These are phyloP conservation scores for Periophthalmus magnuspinnatus DNA, from an alignment of 2,797 vertebrate genomes.

Conservation along the genomic window DNA sequence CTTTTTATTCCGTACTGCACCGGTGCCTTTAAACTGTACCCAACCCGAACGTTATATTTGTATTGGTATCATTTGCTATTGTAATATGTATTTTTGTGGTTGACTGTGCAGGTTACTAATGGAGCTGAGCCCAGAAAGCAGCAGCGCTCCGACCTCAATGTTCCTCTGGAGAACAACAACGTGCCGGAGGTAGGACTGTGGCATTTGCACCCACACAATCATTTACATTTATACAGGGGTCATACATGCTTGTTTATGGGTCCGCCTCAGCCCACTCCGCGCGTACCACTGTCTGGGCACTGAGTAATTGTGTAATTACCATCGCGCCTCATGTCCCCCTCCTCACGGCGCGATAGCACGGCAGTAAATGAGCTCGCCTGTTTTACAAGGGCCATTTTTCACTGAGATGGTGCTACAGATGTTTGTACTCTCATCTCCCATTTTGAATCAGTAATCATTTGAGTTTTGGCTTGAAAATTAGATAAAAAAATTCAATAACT, in stretches of 20 bases:
- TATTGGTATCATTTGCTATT: background rate
- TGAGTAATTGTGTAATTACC: conserved; percentile 63
- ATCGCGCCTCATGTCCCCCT: conserved; percentile 53
- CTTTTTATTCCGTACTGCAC: background rate
- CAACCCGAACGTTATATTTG: background rate
- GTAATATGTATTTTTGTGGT: conserved; percentile 28
- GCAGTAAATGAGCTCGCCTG: conserved; percentile 46
- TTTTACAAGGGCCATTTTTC: conserved; percentile 64
- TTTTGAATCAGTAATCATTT: conserved; percentile 27
- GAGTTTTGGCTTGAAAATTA: conserved; percentile 20
- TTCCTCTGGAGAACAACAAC: conserved; percentile 94
- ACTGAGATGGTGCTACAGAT: conserved; percentile 24
- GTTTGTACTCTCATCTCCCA: conserved; percentile 28
- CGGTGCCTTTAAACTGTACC: too few relatives aligned
- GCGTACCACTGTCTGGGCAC: conserved; percentile 25
- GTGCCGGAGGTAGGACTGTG: conserved; percentile 82
- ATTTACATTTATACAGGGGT: conserved; percentile 21
- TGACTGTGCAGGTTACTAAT: conserved; percentile 82
- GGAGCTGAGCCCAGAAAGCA: conserved; percentile 90
- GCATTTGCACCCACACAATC: conserved; percentile 6
- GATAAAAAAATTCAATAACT: conserved; percentile 19
- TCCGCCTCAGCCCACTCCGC: conserved; percentile 4
- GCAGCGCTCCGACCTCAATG: conserved; percentile 96
- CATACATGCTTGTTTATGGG: conserved; percentile 18
- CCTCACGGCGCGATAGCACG: conserved; percentile 26